Conservation (phyloP, 2,113 vertebrate genomes). For the Setophaga petechia region DNA sequence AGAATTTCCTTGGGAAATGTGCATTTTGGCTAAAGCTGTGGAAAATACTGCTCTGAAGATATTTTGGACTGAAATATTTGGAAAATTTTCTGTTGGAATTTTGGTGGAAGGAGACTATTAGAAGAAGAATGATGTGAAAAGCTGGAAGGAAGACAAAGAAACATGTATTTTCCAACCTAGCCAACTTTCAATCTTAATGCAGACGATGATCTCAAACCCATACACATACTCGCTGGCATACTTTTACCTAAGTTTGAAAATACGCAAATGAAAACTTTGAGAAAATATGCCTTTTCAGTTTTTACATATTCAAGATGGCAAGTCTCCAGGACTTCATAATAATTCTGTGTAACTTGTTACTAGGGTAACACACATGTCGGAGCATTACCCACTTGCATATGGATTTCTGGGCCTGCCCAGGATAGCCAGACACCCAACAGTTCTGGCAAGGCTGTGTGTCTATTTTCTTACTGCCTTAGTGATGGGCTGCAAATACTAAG, state of each 20-base stretch:
- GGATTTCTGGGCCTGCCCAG: neutral
- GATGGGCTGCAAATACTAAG: neutral
- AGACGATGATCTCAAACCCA: neutral
- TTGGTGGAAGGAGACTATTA: neutral
- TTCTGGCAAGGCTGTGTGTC: neutral
- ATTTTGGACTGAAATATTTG: neutral
- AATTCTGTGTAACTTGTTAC: neutral
- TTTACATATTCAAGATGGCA: conserved; percentile 1
- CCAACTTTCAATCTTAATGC: neutral
- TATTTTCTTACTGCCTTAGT: neutral
- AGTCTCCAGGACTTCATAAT: neutral
- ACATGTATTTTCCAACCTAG: neutral
- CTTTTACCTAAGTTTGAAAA: conserved; percentile 31
- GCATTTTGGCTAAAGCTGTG: neutral
- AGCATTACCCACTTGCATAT: neutral
- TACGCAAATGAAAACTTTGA: conserved; percentile 11
- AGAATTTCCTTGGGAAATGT: neutral
- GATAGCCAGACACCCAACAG: neutral
- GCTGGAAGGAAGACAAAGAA: neutral
- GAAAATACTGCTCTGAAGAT: neutral
- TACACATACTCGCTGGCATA: neutral
- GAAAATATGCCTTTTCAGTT: conserved; percentile 18
- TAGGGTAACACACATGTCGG: accelerated
- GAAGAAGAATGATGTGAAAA: neutral
- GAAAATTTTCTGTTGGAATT: conserved; percentile 7